These are phyloP conservation scores for Chrysolina haemoptera DNA, from an alignment of 2,888 invertebrate species.

Conservation along the genomic window DNA sequence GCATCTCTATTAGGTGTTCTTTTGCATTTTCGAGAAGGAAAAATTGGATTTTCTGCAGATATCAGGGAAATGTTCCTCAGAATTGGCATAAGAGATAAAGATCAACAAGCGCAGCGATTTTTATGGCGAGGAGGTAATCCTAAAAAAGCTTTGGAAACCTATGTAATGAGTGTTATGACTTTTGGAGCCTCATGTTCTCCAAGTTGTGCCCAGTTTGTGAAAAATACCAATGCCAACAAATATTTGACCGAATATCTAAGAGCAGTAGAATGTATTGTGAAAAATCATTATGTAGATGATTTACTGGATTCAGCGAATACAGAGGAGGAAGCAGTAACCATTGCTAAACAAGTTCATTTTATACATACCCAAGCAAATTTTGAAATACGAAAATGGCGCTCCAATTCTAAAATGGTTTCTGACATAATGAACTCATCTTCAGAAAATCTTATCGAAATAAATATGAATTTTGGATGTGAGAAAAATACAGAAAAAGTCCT, in stretches of 20 bases:
- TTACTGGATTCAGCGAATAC: slow-evolving; percentile 40
- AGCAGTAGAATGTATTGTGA: slow-evolving; percentile 36
- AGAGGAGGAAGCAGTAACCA: slow-evolving; percentile 27
- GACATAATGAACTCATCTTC: background rate
- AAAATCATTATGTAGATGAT: slow-evolving; percentile 51
- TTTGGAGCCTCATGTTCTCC: slow-evolving; percentile 47
- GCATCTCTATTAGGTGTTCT: slow-evolving; percentile 58
- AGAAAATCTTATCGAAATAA: background rate
- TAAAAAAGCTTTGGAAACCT: slow-evolving; percentile 45
- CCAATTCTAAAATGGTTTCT: background rate
- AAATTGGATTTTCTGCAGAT: slow-evolving; percentile 59
- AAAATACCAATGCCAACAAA: slow-evolving; percentile 45
- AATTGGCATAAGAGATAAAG: slow-evolving; percentile 40
- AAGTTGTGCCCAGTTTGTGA: slow-evolving; percentile 43
- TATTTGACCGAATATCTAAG: slow-evolving; percentile 35
- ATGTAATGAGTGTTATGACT: slow-evolving; percentile 45
- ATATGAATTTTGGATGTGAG: background rate
- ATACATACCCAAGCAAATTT: background rate
- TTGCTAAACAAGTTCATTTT: background rate
- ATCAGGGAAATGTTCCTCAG: slow-evolving; percentile 51
- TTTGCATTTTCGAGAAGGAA: slow-evolving; percentile 61
- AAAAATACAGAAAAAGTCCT: slow-evolving; percentile 32
- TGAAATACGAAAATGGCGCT: background rate
- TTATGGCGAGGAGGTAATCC: background rate
- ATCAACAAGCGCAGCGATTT: slow-evolving; percentile 55